Conservation (phyloP, 2,888 invertebrate genomes). For the Hyposoter didymator region DNA sequence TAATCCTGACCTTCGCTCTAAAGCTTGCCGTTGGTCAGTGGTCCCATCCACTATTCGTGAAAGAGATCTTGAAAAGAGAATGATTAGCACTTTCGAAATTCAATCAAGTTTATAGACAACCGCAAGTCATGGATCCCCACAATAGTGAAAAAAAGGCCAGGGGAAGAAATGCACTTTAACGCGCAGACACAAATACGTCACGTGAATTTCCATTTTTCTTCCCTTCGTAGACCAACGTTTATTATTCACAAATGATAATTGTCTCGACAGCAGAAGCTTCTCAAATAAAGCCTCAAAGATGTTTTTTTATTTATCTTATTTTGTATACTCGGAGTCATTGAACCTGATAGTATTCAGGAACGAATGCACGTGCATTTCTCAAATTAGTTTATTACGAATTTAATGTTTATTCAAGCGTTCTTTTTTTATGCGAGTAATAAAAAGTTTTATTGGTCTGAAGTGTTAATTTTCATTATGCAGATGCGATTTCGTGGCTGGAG, state of each 20-base stretch:
- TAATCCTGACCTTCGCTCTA: conserved; percentile 62
- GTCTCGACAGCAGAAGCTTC: neutral
- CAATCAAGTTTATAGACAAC: conserved; percentile 1
- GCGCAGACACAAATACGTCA: neutral
- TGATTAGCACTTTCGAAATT: neutral
- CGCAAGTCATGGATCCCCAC: conserved; percentile 12
- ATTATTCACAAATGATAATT: neutral
- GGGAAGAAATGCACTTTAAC: neutral
- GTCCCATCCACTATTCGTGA: neutral
- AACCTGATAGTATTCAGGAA: neutral
- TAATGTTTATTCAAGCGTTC: neutral
- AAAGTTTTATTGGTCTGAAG: neutral
- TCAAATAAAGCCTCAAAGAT: neutral
- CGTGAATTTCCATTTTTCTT: neutral
- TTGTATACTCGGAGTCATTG: neutral
- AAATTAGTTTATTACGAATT: neutral
- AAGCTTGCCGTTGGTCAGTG: conserved; percentile 57
- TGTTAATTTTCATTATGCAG: neutral
- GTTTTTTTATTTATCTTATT: neutral
- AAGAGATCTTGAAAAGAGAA: neutral
- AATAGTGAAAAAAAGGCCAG: neutral
- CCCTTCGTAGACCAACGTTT: neutral
- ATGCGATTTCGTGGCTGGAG: neutral
- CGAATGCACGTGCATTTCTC: neutral
- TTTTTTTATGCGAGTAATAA: neutral